Base-by-base conservation (phyloP, 2,113 vertebrate species). In the Dendropsophus ebraccatus region DNA sequence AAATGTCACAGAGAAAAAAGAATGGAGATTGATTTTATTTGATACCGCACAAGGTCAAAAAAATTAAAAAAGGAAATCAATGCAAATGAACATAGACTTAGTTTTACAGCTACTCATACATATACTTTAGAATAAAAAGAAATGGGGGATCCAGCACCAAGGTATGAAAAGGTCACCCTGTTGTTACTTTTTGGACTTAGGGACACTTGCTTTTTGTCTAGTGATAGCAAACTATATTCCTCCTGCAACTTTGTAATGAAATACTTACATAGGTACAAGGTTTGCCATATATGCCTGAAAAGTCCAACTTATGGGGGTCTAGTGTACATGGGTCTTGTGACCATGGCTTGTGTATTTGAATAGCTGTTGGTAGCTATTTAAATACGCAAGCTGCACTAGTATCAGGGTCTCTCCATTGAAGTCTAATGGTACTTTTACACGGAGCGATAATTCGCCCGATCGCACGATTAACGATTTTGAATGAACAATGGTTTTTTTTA, bases 11-110 rank as follows among this genome's bases (percentile, higher is more conserved):
- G 19, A 69, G 73, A 69, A 83, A 83, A 12, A 76, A 10, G 82
- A 84, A 84, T 62, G 35, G 16, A 62, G 82, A 60, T 76, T 84
- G 70, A 84, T 84, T 84, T 73, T 74, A 74, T 58, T 41, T 23
- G 37, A 56, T 45, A 83, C 70, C n/a, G 49, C n/a, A 28, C 82
- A 62, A 84, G 69, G 82, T 75, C 82, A 84, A 19, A 47, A n/a
- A n/a, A 49, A 47, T 65, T 41, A 37, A 30, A 62, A 84, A 62
- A 62, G 14, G 54, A 47, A 75, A 75, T 75, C n/a, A 82, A 70
- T 69, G 65, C 28, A 54, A 69, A 82, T 79, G 47, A 52, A 76
- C n/a, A 50, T 32, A 28, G 10, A 19, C 16, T 30, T 47, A 6
- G 17, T 52, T 30, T 17, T 50, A 50, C 6, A 52, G 45, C 13